Base-by-base conservation (phyloP, 2,888 invertebrate genomes). In the Petrophora chlorosata region DNA sequence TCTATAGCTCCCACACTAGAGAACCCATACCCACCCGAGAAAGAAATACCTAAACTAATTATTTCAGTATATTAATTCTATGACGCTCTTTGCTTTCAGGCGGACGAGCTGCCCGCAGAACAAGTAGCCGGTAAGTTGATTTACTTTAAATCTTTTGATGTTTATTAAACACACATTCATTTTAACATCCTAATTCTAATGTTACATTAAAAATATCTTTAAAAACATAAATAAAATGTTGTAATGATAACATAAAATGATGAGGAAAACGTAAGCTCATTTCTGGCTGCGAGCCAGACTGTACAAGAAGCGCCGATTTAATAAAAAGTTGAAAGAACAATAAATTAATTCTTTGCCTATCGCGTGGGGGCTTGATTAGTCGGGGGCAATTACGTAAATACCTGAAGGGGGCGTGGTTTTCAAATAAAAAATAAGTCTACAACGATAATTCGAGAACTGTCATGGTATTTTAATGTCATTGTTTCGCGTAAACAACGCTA, bases 71-170 rank as follows among this genome's bases (percentile, higher is more conserved):
- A 22, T 34, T 3, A 32, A 16, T 36, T 43, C 48, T 43, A 22
- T 61, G n/a, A n/a, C n/a, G n/a, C n/a, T n/a, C n/a, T n/a, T n/a
- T 58, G 73, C 71, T 92, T 92, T 59, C 92, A 96, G 96, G 95
- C 94, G 76, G 95, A 97, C 88, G 97, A 97, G 91, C 93, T 97
- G 78, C 97, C 97, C 53, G 93, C 96, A 88, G 97, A 97, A 92
- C 97, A 97, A 91, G 94, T 96, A 75, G 95, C 95, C 84, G 95
- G 96, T 96, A 92, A 92, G 95, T 92, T 36, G 4, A 58, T 32
- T 29, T 23, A 28, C 8, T 47, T 33, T 45, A 29, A 38, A 19
- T 9, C n/a, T 22, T 30, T 23, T 22, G 3, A 28, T 8, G 4
- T 13, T n/a, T 13, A 28, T 5, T 38, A 28, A 4, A 13, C 7